Conservation (phyloP, 2,113 vertebrate genomes). For the Sterna hirundo region DNA sequence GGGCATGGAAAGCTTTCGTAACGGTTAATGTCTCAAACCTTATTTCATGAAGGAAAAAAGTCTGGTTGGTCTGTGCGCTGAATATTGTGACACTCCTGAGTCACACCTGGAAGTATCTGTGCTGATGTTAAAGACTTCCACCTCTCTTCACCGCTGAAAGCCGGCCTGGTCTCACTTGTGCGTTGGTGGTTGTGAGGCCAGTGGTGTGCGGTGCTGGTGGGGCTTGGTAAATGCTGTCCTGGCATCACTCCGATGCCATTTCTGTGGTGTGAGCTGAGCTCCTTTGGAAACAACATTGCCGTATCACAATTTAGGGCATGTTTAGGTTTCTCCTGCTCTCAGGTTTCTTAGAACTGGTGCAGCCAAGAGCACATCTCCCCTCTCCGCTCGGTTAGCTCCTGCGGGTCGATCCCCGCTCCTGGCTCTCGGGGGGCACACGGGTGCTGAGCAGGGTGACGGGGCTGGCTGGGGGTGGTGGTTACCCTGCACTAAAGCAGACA, state of each 20-base stretch:
- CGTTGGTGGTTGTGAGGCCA: background rate
- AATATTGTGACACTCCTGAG: background rate
- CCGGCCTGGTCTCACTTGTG: background rate
- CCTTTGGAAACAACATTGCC: background rate
- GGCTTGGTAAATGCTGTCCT: background rate
- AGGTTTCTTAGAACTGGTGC: background rate
- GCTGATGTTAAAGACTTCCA: background rate
- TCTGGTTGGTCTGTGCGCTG: background rate
- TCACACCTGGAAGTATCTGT: background rate
- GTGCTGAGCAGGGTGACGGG: background rate
- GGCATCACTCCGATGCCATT: background rate
- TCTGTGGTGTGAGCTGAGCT: background rate
- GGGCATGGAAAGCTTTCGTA: background rate
- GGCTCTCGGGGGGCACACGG: background rate
- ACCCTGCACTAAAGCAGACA: background rate
- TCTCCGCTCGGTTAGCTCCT: accelerated
- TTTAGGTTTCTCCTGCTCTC: background rate
- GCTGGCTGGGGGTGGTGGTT: too few species aligned
- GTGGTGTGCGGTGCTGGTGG: background rate
- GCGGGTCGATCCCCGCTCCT: background rate
- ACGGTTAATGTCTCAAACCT: background rate
- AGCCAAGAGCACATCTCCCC: background rate
- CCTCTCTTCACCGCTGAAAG: background rate
- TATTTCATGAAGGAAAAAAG: background rate
- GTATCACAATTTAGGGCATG: accelerated